These are phyloP conservation scores for Edolisoma coerulescens DNA, from an alignment of 2,113 vertebrate genomes.

Conservation along the genomic window DNA sequence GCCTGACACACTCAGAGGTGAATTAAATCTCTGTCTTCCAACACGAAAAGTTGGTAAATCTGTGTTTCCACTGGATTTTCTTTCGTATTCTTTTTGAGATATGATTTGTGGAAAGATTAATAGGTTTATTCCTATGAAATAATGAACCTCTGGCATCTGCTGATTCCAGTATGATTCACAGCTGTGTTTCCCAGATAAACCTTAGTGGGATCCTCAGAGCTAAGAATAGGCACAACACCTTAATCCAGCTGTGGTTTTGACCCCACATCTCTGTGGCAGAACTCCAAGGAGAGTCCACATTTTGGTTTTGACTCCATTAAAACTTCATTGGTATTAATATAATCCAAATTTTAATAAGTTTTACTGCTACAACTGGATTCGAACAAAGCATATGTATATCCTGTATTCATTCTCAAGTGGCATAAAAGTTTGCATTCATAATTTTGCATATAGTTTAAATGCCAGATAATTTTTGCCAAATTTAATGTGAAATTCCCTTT, in stretches of 20 bases:
- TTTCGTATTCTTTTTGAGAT: not conserved
- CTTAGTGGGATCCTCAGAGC: not conserved
- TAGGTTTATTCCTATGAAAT: not conserved
- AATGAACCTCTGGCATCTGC: not conserved
- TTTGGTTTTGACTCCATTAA: not conserved
- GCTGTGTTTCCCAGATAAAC: not conserved
- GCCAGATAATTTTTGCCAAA: not conserved
- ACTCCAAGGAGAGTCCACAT: not conserved
- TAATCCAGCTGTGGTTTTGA: not conserved
- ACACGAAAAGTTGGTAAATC: not conserved
- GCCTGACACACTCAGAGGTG: not conserved
- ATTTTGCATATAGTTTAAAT: not conserved
- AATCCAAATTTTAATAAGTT: not conserved
- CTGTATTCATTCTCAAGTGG: not conserved
- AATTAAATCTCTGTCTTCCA: not conserved
- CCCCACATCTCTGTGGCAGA: not conserved
- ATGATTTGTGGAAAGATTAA: not conserved
- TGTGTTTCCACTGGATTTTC: not conserved
- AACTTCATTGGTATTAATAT: not conserved
- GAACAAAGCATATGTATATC: not conserved
- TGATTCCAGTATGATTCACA: not conserved
- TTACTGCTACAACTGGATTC: not conserved
- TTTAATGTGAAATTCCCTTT: not conserved
- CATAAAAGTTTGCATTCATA: not conserved
- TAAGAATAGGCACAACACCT: fast-evolving